Base-by-base conservation (phyloP, 2,888 invertebrate species). In the Sepiola atlantica region DNA sequence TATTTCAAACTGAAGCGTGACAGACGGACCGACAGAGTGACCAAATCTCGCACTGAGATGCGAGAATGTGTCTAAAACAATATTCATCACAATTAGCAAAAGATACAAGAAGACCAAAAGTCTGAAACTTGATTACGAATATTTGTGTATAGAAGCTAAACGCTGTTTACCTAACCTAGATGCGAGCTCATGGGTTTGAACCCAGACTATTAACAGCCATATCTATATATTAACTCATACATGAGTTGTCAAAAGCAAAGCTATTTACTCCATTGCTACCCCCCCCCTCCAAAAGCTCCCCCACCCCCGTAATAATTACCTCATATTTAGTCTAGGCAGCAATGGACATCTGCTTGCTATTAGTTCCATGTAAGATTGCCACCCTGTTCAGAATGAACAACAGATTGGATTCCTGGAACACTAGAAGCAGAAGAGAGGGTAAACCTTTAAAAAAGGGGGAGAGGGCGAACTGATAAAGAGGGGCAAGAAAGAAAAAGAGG, bases 351-450 rank as follows among this genome's bases (percentile, higher is more conserved):
- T 77, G 77, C 32, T 77, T 77, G n/a, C 77, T n/a, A 77, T 77
- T 77, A 77, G n/a, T 77, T 77, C 32, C 77, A 77, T 77, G 77
- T 77, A 77, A 77, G 77, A 77, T 32, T 77, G 77, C 77, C 77
- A 77, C 77, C 77, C 77, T 32, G 14, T 77, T 77, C n/a, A 77
- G 32, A 77, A 77, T 77, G 77, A 77, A 32, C 77, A 77, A 77
- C 77, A 77, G 12, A n/a, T 77, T n/a, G 77, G 32, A 77, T 77
- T 77, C 32, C 77, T 77, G 77, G 32, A 45, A 45, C 45, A 45
- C 45, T 45, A 45, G 45, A 45, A 45, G 45, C 45, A 45, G 45
- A 45, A 12, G 18, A n/a, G 12, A 21, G 28, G 28, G 21, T 61
- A 28, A 28, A 45, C 28, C 24, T 61, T 24, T 61, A 61, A 45